phyloP scores from a whole-genome alignment of 2,113 vertebrate species.

The Stomatorhinus ivindoensis region DNA sequence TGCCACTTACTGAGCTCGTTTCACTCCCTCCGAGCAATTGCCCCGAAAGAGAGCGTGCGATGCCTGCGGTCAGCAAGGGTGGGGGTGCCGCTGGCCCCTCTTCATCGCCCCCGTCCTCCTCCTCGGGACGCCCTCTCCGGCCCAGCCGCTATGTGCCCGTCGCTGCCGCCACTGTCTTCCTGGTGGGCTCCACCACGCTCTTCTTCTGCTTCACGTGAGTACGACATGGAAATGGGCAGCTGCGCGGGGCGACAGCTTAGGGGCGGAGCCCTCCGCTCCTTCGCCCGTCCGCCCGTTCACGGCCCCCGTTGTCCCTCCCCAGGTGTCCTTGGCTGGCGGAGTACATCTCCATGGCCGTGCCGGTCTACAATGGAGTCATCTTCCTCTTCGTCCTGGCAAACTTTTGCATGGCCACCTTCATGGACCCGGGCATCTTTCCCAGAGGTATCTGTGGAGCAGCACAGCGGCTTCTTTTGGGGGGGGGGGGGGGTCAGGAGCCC shows the following conservation, averaged over 20 bases:
- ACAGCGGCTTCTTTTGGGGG: not conserved
- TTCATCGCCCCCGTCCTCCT: conserved; percentile 54
- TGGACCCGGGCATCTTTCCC: conserved; percentile 95
- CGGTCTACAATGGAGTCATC: conserved; percentile 86
- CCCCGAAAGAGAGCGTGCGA: conserved; percentile 33
- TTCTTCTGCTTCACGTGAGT: conserved; percentile 99
- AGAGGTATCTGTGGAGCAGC: conserved; percentile 62
- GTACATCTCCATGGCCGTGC: conserved; percentile 76
- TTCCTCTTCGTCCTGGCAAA: conserved; percentile 95
- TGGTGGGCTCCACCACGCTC: conserved; percentile 91
- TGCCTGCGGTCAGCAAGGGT: conserved; percentile 60
- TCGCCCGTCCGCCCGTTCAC: not conserved
- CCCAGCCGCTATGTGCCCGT: conserved; percentile 93
- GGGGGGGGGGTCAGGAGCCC: not conserved
- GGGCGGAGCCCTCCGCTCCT: not conserved
- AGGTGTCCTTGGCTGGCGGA: conserved; percentile 91
- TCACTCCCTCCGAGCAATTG: not conserved
- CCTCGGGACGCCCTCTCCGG: conserved; percentile 64
- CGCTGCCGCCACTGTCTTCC: conserved; percentile 87
- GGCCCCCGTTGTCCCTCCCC: not conserved
- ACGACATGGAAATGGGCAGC: not conserved
- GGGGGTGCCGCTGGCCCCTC: conserved; percentile 56
- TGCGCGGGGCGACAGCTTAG: not conserved
- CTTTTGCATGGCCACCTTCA: conserved; percentile 98
- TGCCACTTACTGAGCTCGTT: not conserved